Conservation (phyloP, 2,888 invertebrate species). For the Abscondita cerata region DNA sequence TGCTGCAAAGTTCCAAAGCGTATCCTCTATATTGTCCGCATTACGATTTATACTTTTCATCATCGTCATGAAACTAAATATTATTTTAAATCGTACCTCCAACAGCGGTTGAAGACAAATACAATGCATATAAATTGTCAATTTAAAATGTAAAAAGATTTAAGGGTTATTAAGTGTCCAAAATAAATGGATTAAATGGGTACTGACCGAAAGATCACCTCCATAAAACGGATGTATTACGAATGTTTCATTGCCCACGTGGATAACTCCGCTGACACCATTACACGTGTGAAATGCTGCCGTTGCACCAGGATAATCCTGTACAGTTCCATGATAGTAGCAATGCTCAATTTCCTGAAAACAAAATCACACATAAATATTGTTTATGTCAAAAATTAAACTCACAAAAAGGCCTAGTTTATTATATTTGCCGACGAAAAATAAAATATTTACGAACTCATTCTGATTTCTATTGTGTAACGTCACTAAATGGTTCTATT, state of each 20-base stretch:
- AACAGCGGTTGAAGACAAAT: not conserved
- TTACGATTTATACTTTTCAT: constrained; percentile 2
- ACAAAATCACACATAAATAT: constrained; percentile 21
- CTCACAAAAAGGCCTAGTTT: too few species aligned
- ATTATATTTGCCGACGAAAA: too few species aligned
- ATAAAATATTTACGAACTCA: not conserved
- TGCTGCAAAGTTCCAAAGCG: constrained; percentile 1
- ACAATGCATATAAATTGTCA: too few species aligned
- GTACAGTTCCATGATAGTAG: constrained; percentile 97
- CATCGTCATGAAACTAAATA: constrained; percentile 1
- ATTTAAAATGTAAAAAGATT: not conserved
- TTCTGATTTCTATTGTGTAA: constrained; percentile 2
- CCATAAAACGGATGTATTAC: constrained; percentile 98
- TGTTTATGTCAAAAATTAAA: too few species aligned
- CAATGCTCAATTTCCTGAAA: constrained; percentile 95
- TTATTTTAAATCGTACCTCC: not conserved
- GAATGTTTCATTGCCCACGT: constrained; percentile 97
- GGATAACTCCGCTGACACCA: constrained; percentile 96
- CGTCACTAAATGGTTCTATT: constrained; percentile 2
- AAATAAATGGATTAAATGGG: constrained; percentile 9
- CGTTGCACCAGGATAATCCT: constrained; percentile 94
- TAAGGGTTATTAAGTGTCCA: not conserved
- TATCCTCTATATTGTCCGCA: not conserved
- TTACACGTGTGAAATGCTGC: constrained; percentile 98
- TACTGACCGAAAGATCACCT: constrained; percentile 94